These are phyloP conservation scores for Hypomecis punctinalis DNA, from an alignment of 2,888 invertebrate species.

Conservation along the genomic window DNA sequence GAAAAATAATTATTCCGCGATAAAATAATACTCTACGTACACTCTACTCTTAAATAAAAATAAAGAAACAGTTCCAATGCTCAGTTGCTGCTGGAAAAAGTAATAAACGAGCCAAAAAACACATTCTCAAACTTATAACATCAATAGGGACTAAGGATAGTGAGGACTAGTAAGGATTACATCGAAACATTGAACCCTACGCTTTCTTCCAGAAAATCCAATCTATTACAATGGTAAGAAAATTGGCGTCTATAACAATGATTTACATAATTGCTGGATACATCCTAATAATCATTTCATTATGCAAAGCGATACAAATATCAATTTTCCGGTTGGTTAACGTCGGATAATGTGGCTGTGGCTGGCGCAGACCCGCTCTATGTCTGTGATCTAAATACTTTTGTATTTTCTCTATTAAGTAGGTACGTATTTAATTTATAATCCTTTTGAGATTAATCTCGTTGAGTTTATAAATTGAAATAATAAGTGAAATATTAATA, in stretches of 20 bases:
- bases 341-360: conserved; percentile 50
- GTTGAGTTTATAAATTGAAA: too few species aligned
- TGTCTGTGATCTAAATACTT: conserved; percentile 3
- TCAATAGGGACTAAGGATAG: too few species aligned
- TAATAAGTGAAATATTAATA: too few species aligned
- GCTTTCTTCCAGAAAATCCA: conserved; percentile 18
- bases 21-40: too few species aligned
- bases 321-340: conserved; percentile 71
- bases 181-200: background rate
- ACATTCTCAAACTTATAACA: too few species aligned
- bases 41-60: too few species aligned
- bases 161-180: too few species aligned
- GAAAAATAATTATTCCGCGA: too few species aligned
- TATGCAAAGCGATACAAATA: conserved; percentile 59
- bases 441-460: background rate
- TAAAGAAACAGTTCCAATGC: too few species aligned
- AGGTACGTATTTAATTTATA: background rate
- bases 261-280: conserved; percentile 34
- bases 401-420: background rate
- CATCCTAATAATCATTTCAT: conserved; percentile 36
- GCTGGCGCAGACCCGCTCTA: conserved; percentile 14
- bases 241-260: conserved; percentile 29
- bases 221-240: conserved; percentile 8
- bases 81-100: too few species aligned
- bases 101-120: too few species aligned